Evolutionary conservation across 2,888 invertebrate genomes (phyloP), one percentile per base, ranked within the genome.

Genomic region (Tethea ocularis): DNA sequence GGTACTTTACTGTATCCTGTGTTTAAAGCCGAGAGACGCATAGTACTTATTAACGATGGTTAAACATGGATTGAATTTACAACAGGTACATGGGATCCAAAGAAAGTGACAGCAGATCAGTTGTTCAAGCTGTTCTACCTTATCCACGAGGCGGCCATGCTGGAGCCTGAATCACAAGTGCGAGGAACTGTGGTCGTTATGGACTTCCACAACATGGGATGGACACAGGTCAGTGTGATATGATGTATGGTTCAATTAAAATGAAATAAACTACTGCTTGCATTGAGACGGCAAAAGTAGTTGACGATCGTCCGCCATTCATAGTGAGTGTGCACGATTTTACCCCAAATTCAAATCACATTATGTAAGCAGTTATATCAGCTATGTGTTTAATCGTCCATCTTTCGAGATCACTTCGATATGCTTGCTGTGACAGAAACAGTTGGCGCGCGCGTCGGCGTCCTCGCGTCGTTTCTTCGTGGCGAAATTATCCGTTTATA

Each of bases 61-160:
- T n/a, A n/a, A 41, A n/a, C 6, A 2, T 1, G 38, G 20, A 23
- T 15, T 41, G 51, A 11, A 58, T 59, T 11, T 58, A 15, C 57
- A 51, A 24, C 71, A 95, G 95, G 94, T 64, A 72, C 94, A 1
- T 97, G 97, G 97, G 95, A 97, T 81, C 95, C 97, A 0, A 95
- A 94, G 62, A 94, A 94, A 70, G 95, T 97, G 67, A 94, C 87
- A 52, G 93, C 96, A 0, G 97, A 97, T 77, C 96, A 96, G 80
- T 84, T 97, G 72, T 97, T 97, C 88, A 93, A 96, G 67, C 88
- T 97, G 75, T 96, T 97, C 80, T 97, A 97, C 83, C 88, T 97
- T 74, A 95, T 97, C 67, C 97, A 97, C 82, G 94, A 96, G 74
- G 95, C 96, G 0, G 97, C 97, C n/a, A 82, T 82, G 77, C 65